Percentiles rank a stretch among this genome's conserved stretches.
Conservation (phyloP, 2,113 vertebrate genomes). For the Neofelis nebulosa region DNA sequence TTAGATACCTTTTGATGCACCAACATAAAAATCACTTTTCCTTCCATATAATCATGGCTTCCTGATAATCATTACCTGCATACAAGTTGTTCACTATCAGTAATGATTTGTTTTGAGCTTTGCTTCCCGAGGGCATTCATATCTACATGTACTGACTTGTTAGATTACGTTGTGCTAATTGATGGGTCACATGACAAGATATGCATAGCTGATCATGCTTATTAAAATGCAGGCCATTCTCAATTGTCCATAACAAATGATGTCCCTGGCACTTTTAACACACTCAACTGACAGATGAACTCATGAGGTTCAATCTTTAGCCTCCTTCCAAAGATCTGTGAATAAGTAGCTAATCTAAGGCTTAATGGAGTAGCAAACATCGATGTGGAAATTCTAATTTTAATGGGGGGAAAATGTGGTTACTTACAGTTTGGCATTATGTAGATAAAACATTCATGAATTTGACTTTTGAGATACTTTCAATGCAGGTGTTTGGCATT, state of each 20-base stretch:
- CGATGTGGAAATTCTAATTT: slow-evolving; percentile 7
- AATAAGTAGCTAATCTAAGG: not conserved
- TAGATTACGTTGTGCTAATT: slow-evolving; percentile 60
- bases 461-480: slow-evolving; percentile 48
- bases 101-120: slow-evolving; percentile 50
- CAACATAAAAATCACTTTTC: slow-evolving; percentile 64
- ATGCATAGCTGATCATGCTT: slow-evolving; percentile 53
- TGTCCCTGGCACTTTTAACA: not conserved
- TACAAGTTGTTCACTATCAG: slow-evolving; percentile 13
- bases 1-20: not conserved
- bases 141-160: slow-evolving; percentile 55
- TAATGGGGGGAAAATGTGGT: not conserved
- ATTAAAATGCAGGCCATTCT: slow-evolving; percentile 49
- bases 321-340: not conserved
- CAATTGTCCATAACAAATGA: slow-evolving; percentile 31
- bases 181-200: slow-evolving; percentile 56
- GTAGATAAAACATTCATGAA: slow-evolving; percentile 14
- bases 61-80: slow-evolving; percentile 47
- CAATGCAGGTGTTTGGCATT: slow-evolving; percentile 41
- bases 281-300: not conserved
- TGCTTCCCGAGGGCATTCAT: slow-evolving; percentile 51
- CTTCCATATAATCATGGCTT: slow-evolving; percentile 47
- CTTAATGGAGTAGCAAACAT: not conserved
- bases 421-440: not conserved
- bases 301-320: not conserved